These are phyloP conservation scores for Falco biarmicus DNA, from an alignment of 2,797 vertebrate genomes.

Conservation along the genomic window DNA sequence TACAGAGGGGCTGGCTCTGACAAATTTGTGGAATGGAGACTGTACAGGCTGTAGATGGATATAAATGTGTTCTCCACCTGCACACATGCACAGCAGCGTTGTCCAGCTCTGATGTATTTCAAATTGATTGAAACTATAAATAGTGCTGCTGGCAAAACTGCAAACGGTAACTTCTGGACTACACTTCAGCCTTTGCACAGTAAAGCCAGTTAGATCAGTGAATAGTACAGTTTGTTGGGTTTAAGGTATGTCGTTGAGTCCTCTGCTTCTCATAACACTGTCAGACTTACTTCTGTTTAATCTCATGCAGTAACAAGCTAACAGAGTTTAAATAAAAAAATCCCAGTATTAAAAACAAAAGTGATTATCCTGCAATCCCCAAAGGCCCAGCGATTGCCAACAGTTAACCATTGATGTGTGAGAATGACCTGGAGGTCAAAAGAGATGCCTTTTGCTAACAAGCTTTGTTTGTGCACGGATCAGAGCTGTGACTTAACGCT, in stretches of 20 bases:
- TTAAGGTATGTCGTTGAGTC: slow-evolving; percentile 38
- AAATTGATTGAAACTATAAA: slow-evolving; percentile 66
- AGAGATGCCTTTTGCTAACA: not conserved
- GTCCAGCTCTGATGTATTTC: slow-evolving; percentile 54
- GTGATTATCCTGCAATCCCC: slow-evolving; percentile 25
- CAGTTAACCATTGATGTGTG: slow-evolving; percentile 27
- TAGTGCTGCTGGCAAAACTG: slow-evolving; percentile 67
- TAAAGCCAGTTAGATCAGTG: slow-evolving; percentile 32
- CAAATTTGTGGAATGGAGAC: not conserved
- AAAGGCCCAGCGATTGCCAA: not conserved
- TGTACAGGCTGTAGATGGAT: slow-evolving; percentile 1
- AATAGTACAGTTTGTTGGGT: slow-evolving; percentile 26
- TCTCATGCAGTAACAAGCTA: slow-evolving; percentile 44
- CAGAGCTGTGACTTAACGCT: not conserved
- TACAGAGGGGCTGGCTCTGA: slow-evolving; percentile 10
- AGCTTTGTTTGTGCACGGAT: not conserved
- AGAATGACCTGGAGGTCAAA: not conserved
- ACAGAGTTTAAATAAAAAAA: slow-evolving; percentile 52
- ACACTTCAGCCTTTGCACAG: slow-evolving; percentile 42
- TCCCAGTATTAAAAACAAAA: not conserved
- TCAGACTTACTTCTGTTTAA: slow-evolving; percentile 59
- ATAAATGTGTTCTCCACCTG: slow-evolving; percentile 70
- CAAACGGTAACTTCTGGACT: slow-evolving; percentile 72
- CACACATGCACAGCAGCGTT: slow-evolving; percentile 49
- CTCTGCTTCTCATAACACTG: slow-evolving; percentile 41